These are phyloP conservation scores for Neocrepidodera transversa DNA, from an alignment of 2,888 invertebrate genomes.

Conservation along the genomic window DNA sequence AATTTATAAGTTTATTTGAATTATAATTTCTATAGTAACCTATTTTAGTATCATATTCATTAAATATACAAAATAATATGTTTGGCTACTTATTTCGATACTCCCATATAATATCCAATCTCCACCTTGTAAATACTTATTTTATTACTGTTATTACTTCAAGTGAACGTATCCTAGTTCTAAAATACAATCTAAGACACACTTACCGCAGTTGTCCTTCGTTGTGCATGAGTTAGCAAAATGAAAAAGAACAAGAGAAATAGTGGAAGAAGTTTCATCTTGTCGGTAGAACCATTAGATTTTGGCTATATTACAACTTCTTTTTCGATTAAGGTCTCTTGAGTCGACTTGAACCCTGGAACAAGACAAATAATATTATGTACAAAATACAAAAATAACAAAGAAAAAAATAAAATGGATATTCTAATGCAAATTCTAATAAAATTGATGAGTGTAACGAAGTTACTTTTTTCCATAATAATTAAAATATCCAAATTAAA, in stretches of 20 bases:
- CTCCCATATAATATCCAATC: too few relatives aligned
- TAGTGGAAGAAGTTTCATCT: constrained; percentile 29
- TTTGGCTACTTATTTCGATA: too few relatives aligned
- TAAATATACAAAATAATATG: too few relatives aligned
- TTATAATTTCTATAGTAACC: too few relatives aligned
- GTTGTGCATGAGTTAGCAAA: constrained; percentile 23
- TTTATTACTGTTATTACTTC: not conserved
- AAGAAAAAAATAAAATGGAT: too few relatives aligned
- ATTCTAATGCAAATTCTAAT: too few relatives aligned
- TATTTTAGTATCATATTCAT: too few relatives aligned
- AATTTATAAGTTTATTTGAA: too few relatives aligned
- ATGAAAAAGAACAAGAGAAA: constrained; percentile 27
- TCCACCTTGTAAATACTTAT: not conserved
- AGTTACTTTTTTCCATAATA: too few relatives aligned
- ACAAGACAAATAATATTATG: constrained; percentile 5
- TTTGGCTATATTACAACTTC: not conserved
- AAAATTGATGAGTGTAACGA: too few relatives aligned
- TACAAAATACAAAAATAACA: too few relatives aligned
- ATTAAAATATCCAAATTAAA: too few relatives aligned
- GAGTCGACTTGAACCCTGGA: constrained; percentile 27
- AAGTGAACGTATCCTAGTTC: constrained; percentile 10
- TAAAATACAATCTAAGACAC: not conserved
- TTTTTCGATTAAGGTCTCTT: constrained; percentile 25
- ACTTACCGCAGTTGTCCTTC: constrained; percentile 30
- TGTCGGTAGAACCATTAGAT: constrained; percentile 24